Evolutionary conservation across 2,113 vertebrate genomes (phyloP), one percentile per base, ranked within the genome.

Genomic region (Podarcis raffonei): DNA sequence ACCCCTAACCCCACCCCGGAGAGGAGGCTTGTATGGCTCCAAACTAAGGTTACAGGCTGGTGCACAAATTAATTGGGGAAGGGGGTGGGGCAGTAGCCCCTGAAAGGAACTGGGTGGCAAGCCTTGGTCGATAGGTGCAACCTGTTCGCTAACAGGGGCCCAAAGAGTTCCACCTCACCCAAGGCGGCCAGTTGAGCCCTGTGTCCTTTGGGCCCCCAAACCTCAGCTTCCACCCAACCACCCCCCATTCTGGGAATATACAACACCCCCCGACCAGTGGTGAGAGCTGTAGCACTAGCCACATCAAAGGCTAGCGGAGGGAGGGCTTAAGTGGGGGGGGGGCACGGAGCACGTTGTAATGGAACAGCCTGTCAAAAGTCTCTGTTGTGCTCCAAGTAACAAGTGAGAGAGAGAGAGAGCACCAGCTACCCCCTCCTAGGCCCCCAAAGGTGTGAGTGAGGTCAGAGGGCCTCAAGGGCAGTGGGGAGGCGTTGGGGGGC

Each of bases 401-500:
- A 4, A 20, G 59, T 1, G 30, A 62, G 53, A 8, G 42, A 1
- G 42, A 1, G 65, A 13, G 66, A 48, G 23, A 37, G 15, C 20
- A 32, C 13, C 77, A 35, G 83, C 32, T n/a, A 37, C 37, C 39
- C 59, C 1, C 6, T 30, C 15, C 32, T 11, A 2, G 65, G 83
- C 65, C 13, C 6, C 7, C 30, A 7, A 22, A 42, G 23, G 53
- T 39, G 18, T 62, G 59, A 62, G 59, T 5, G 59, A 62, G 59
- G 18, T 62, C 18, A 20, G 59, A 72, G 15, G 74, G 88, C 39
- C 89, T 83, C 20, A 88, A 1, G 72, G 72, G n/a, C 69, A 78
- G 48, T 84, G 95, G 69, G 97, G 96, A 94, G 92, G 95, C 94
- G 95, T 95, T 92, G 94, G 91, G 78, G 65, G 89, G 87, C 83